phyloP scores from a whole-genome alignment of 1,140 invertebrate genomes.

The Oedothorax gibbosus region DNA sequence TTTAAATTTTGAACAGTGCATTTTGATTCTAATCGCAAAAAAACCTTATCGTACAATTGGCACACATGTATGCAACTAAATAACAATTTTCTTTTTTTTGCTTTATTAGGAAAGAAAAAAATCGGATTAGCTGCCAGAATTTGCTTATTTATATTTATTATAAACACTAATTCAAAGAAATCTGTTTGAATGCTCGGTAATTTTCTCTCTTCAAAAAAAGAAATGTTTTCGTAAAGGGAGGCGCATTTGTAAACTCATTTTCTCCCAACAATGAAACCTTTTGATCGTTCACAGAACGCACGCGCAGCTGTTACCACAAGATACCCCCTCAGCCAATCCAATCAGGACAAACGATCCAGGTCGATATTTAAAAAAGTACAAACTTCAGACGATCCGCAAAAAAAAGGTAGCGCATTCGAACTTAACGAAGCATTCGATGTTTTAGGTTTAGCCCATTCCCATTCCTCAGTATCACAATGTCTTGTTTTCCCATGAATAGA shows the following conservation, averaged over 20 bases:
- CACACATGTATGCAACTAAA: too few relatives aligned
- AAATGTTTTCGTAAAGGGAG: background rate
- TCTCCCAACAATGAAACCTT: background rate
- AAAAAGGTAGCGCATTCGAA: background rate
- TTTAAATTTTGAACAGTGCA: too few relatives aligned
- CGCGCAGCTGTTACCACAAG: background rate
- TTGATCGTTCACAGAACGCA: background rate
- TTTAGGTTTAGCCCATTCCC: background rate
- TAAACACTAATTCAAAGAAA: too few relatives aligned
- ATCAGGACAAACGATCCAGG: background rate
- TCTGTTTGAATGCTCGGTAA: too few relatives aligned
- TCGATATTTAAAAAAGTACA: background rate
- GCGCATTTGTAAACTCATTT: slow-evolving; percentile 3
- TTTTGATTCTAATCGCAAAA: too few relatives aligned
- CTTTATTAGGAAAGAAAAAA: too few relatives aligned
- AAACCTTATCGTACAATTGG: too few relatives aligned
- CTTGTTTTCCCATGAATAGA: slow-evolving; percentile 1
- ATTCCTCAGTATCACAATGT: background rate
- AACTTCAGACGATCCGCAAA: background rate
- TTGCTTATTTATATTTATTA: too few relatives aligned
- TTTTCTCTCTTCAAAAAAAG: background rate
- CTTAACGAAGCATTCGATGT: slow-evolving; percentile 12
- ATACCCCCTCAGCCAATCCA: background rate
- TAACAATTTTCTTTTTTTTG: too few relatives aligned
- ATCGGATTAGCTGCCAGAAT: too few relatives aligned